These are phyloP conservation scores for Phrynocephalus forsythii DNA, from an alignment of 2,797 vertebrate genomes.

Conservation along the genomic window DNA sequence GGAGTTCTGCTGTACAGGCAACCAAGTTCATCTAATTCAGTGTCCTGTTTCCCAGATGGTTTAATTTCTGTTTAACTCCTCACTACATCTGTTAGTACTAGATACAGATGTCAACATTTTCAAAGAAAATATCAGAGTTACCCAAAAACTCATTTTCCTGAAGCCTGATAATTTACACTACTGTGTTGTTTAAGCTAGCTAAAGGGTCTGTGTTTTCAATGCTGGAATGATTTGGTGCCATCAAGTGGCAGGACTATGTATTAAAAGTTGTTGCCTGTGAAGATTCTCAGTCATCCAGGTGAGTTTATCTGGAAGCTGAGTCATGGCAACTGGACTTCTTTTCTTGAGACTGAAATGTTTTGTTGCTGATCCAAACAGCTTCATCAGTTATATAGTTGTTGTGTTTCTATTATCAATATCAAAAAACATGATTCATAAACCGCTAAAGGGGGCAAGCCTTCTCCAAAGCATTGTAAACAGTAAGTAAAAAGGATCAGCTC, in stretches of 20 bases:
- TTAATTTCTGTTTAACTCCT: not conserved
- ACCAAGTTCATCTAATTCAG: not conserved
- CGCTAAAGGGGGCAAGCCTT: too few species aligned
- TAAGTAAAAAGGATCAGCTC: too few species aligned
- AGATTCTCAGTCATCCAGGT: too few species aligned
- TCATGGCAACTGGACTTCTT: too few species aligned
- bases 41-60: not conserved
- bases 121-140: not conserved
- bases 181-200: not conserved
- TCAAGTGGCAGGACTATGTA: slow-evolving; percentile 9
- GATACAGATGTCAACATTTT: not conserved
- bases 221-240: slow-evolving; percentile 8
- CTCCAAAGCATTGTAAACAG: too few species aligned
- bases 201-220: not conserved
- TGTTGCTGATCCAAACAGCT: too few species aligned
- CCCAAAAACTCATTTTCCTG: not conserved
- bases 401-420: too few species aligned
- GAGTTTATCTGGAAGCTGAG: too few species aligned
- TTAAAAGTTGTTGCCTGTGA: not conserved
- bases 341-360: too few species aligned
- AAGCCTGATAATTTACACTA: slow-evolving; percentile 9
- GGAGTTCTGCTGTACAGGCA: not conserved
- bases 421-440: too few species aligned
- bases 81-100: not conserved
- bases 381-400: too few species aligned